These are phyloP conservation scores for Meles meles DNA, from an alignment of 2,113 vertebrate species.

Conservation along the genomic window DNA sequence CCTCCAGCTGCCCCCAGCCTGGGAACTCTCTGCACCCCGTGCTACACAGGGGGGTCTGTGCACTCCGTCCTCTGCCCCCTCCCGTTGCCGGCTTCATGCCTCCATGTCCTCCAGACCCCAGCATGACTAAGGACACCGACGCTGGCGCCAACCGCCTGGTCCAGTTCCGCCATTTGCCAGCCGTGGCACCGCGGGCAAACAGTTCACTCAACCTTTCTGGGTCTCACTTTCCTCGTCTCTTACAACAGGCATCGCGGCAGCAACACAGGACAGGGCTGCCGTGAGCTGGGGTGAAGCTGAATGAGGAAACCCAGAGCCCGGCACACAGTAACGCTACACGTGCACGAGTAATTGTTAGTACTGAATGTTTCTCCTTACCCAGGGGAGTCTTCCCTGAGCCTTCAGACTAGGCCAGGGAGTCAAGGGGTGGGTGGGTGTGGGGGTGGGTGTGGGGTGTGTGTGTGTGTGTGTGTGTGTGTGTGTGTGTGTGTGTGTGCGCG, in stretches of 20 bases:
- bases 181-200: not conserved
- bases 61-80: accelerated
- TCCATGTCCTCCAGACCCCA: not conserved
- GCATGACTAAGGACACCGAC: accelerated
- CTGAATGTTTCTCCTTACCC: not conserved
- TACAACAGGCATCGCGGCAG: not conserved
- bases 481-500: no score
- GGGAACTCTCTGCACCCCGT: no score
- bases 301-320: not conserved
- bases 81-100: not conserved
- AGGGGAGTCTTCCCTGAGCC: not conserved
- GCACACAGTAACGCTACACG: not conserved
- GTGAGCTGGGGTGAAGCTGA: not conserved
- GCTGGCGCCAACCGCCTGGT: not conserved
- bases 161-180: not conserved
- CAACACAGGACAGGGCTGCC: not conserved
- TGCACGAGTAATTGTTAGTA: not conserved
- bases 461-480: no score
- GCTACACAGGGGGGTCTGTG: not conserved
- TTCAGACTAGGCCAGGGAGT: not conserved
- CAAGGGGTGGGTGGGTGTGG: no score
- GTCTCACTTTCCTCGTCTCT: not conserved
- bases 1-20: not conserved
- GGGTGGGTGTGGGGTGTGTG: no score
- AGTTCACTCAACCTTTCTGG: not conserved